These are phyloP conservation scores for Plumapathes pennacea DNA, from an alignment of 92 coral and sea anemone genomes.

Conservation along the genomic window DNA sequence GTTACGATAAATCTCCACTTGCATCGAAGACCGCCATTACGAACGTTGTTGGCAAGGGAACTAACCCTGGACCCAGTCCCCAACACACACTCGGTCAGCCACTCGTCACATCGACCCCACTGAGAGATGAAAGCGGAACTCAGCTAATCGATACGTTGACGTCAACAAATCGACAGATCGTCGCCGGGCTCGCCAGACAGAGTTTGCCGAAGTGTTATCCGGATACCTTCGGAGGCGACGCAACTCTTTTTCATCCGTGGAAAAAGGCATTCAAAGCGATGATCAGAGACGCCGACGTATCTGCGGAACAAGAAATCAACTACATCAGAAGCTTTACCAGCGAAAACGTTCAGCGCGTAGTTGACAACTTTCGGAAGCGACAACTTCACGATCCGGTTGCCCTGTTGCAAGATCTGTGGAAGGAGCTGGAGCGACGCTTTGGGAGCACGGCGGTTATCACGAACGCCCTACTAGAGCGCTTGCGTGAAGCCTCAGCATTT, in stretches of 20 bases:
- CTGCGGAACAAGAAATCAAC: constrained; percentile 39
- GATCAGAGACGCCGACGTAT: constrained; percentile 38
- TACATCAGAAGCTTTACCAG: constrained; percentile 41
- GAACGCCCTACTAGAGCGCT: constrained; percentile 34
- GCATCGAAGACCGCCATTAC: too few species aligned
- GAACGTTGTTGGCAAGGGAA: too few species aligned
- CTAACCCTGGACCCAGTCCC: too few species aligned
- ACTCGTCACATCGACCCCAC: constrained; percentile 23
- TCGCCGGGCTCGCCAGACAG: constrained; percentile 35
- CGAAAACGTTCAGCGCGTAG: constrained; percentile 28
- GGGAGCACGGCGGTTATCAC: constrained; percentile 41
- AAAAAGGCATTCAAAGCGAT: constrained; percentile 45
- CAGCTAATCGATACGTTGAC: constrained; percentile 32
- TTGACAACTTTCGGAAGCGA: constrained; percentile 40
- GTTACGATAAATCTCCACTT: too few species aligned
- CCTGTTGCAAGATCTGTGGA: constrained; percentile 37
- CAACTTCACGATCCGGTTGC: constrained; percentile 39
- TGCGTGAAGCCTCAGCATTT: constrained; percentile 23
- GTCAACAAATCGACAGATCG: constrained; percentile 25
- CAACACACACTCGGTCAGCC: too few species aligned
- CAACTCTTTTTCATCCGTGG: constrained; percentile 52
- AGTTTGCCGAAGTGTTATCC: constrained; percentile 43
- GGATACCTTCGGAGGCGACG: constrained; percentile 31
- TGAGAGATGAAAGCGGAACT: constrained; percentile 21
- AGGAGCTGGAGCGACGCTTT: constrained; percentile 41